phyloP scores from a whole-genome alignment of 1,140 invertebrate genomes.

The Nebria ingens region DNA sequence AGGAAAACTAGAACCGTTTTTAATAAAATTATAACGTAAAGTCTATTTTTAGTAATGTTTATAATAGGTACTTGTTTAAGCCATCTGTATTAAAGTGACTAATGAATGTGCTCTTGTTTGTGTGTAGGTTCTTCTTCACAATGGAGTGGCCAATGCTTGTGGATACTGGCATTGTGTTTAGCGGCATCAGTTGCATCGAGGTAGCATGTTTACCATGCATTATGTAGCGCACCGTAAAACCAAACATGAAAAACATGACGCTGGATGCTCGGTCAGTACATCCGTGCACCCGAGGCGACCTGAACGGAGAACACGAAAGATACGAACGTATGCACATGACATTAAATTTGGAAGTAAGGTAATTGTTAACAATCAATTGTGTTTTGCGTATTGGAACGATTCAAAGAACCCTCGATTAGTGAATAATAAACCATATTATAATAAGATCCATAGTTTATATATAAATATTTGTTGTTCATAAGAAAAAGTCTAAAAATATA shows the following conservation, averaged over 20 bases:
- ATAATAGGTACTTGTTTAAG: too few species aligned
- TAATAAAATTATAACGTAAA: too few species aligned
- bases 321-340: background rate
- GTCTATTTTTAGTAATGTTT: too few species aligned
- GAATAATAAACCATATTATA: too few species aligned
- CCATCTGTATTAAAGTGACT: too few species aligned
- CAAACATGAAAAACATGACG: background rate
- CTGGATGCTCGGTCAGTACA: background rate
- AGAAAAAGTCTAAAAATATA: slow-evolving; percentile 4
- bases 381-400: background rate
- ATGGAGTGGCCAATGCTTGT: background rate
- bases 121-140: background rate
- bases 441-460: background rate
- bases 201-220: background rate
- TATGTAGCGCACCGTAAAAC: background rate
- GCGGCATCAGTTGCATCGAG: background rate
- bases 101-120: background rate
- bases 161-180: background rate
- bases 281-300: background rate
- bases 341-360: background rate
- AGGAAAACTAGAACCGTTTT: too few species aligned
- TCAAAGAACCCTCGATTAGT: background rate
- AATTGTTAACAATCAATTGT: background rate
- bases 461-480: slow-evolving; percentile 8
- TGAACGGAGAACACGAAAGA: background rate